Evolutionary conservation across 2,797 vertebrate genomes (phyloP), one percentile per base, ranked within the genome.

Genomic region (Macropus fuliginosus): DNA sequence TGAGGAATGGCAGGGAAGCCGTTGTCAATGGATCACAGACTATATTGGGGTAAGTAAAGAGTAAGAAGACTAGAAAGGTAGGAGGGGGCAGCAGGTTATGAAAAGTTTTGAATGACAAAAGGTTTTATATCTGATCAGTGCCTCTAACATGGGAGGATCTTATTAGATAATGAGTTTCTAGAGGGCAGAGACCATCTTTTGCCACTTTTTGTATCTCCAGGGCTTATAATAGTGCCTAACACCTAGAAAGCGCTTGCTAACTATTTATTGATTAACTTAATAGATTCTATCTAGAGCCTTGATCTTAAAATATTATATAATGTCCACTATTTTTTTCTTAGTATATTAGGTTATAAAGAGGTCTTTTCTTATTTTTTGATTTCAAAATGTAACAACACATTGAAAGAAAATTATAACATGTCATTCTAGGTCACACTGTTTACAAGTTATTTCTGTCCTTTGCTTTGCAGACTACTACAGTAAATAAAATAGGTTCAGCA

Each of bases 401-500:
- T 66, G 34, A 66, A 66, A 16, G 31, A n/a, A 66, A 66, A 66
- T 66, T n/a, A 66, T n/a, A 13, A 66, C 14, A n/a, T 1, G 0
- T 62, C 34, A n/a, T 66, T 66, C 12, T 66, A 66, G 31, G 62
- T 66, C 62, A 66, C 14, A 66, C n/a, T 66, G n/a, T 31, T n/a
- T 66, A n/a, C 8, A 66, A 66, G 5, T 66, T 66, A 66, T 66
- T n/a, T 66, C 13, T 62, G 29, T 29, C 0, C 28, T 59, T 59
- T 59, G 57, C 10, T 62, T 62, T 62, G 1, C 12, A 62, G 31
- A 34, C 31, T 13, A 62, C 12, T 34, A 14, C 11, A 62, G 31
- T 62, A 62, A 94, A 94, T 92, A 56, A 91, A 95, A 94, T 89
- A 62, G 11, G 3, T 54, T 93, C 94, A 50, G 24, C 40, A 57